Percentiles rank a stretch among this genome's conserved stretches.
Evolutionary conservation across 2,888 invertebrate species (phyloP).

Genomic region (Ichneumoninae sp.): DNA sequence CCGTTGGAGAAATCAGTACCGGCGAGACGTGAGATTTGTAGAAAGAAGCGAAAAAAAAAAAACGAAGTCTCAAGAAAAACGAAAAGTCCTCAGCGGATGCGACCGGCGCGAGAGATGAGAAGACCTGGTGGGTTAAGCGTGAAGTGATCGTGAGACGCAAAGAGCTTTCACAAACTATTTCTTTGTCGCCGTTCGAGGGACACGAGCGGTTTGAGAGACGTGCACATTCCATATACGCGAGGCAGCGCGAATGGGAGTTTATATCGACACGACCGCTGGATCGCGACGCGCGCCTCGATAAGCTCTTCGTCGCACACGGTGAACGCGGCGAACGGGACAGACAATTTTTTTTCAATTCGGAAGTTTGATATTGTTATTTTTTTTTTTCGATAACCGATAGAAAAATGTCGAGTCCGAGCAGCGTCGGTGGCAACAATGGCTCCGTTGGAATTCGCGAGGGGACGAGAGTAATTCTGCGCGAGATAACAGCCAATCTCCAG

Average conservation of each 20-base stretch:
- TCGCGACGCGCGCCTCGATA: background rate
- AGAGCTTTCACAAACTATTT: constrained; percentile 4
- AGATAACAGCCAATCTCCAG: constrained; percentile 79
- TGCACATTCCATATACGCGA: background rate
- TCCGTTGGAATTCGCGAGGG: constrained; percentile 75
- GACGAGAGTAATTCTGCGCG: constrained; percentile 77
- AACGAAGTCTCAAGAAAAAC: background rate
- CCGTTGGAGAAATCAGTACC: constrained; percentile 14
- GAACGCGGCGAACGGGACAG: background rate
- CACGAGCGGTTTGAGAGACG: constrained; percentile 14
- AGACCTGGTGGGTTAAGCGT: background rate
- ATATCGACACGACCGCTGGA: constrained; percentile 12
- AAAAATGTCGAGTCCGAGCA: constrained; percentile 76
- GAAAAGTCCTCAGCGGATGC: background rate
- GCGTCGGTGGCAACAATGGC: constrained; percentile 59
- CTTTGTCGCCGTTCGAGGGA: constrained; percentile 19
- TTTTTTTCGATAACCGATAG: background rate
- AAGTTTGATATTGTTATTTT: too few relatives aligned
- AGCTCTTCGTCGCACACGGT: background rate
- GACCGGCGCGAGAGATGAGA: constrained; percentile 25
- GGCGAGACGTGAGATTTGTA: background rate
- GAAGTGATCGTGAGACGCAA: constrained; percentile 7
- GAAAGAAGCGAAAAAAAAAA: background rate
- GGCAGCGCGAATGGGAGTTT: constrained; percentile 27
- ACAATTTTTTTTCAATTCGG: background rate